Percentiles rank a stretch among this genome's conserved stretches.
Evolutionary conservation across 2,797 vertebrate species (phyloP).

Genomic region (Aselliscus stoliczkanus): DNA sequence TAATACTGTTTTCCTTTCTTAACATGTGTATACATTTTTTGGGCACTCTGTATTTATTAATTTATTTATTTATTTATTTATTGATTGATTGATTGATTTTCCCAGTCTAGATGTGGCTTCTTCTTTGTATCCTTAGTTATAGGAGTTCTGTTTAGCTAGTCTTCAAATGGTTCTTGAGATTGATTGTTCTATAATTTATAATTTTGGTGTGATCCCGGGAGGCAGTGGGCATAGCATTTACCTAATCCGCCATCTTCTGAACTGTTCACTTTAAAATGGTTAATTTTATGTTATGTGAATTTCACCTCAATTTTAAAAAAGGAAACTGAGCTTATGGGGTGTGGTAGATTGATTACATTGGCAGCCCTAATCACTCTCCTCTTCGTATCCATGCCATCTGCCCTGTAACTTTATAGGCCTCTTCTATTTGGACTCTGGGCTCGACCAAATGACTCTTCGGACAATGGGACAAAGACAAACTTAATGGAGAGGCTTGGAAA

Average conservation of each 20-base stretch:
- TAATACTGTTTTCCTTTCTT: too few relatives aligned
- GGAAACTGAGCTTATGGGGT: background rate
- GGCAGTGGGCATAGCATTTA: too few relatives aligned
- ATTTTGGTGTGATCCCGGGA: too few relatives aligned
- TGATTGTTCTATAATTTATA: too few relatives aligned
- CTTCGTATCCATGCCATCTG: background rate
- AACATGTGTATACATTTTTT: too few relatives aligned
- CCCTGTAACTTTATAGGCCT: background rate
- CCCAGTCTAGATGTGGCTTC: too few relatives aligned
- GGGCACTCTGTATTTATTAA: too few relatives aligned
- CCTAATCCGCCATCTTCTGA: background rate
- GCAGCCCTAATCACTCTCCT: background rate
- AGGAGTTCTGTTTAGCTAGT: too few relatives aligned
- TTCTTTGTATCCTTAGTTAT: too few relatives aligned
- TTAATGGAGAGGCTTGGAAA: background rate
- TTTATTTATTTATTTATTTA: too few relatives aligned
- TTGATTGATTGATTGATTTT: too few relatives aligned
- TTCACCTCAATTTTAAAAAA: background rate
- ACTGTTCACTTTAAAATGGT: background rate
- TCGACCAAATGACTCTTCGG: background rate
- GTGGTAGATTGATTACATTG: background rate
- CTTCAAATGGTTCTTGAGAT: too few relatives aligned
- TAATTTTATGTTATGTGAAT: background rate
- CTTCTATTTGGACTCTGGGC: background rate
- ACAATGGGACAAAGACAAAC: background rate